phyloP scores from a whole-genome alignment of 2,113 vertebrate species.

The Lycaon pictus region DNA sequence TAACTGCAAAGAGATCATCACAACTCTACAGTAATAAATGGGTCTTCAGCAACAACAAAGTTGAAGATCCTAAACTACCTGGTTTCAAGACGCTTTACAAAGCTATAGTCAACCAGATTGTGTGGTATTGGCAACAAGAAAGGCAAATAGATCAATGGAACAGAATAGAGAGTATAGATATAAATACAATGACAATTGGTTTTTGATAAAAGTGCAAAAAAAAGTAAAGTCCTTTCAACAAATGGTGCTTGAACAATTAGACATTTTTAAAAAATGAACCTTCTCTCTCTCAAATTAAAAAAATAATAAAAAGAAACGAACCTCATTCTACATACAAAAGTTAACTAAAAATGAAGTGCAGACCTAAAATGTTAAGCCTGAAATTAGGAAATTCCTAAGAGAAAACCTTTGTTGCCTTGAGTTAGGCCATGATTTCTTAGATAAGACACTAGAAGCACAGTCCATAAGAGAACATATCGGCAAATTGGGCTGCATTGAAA shows the following conservation, averaged over 20 bases:
- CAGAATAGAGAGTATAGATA: not conserved
- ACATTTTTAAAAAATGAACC: not conserved
- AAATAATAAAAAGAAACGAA: not conserved
- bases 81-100: not conserved
- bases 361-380: conserved; percentile 11
- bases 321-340: not conserved
- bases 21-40: not conserved
- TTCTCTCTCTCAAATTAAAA: too few relatives aligned
- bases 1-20: not conserved
- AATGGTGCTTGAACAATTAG: not conserved
- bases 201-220: conserved; percentile 7
- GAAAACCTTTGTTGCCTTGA: not conserved
- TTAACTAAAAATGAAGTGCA: conserved; percentile 8
- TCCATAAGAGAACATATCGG: not conserved
- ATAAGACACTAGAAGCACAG: not conserved
- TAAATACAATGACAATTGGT: not conserved
- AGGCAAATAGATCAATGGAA: not conserved
- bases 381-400: conserved; percentile 29
- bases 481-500: not conserved
- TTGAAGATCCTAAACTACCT: not conserved
- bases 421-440: conserved; percentile 14
- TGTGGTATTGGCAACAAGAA: not conserved
- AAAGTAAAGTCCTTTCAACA: not conserved
- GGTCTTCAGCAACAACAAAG: not conserved
- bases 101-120: not conserved